phyloP scores from a whole-genome alignment of 1,140 invertebrate species.

The Aricia agestis region DNA sequence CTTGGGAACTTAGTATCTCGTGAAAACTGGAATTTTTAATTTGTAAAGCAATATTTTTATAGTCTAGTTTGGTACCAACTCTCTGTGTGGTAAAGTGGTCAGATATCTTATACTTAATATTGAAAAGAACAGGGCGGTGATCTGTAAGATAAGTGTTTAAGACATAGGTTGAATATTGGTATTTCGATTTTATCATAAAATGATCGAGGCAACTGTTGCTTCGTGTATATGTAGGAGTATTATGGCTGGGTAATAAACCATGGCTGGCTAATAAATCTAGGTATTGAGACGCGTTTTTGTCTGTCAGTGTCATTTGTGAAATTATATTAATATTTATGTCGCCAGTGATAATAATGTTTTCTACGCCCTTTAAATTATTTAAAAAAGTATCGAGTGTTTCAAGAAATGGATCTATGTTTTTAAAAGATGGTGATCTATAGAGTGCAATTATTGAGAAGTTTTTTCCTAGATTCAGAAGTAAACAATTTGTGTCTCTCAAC shows the following conservation, averaged over 20 bases:
- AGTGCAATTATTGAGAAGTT: constrained; percentile 11
- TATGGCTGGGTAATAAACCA: constrained; percentile 17
- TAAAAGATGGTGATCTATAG: constrained; percentile 20
- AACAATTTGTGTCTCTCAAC: constrained; percentile 2
- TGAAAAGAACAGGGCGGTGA: background rate
- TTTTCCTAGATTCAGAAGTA: constrained; percentile 1
- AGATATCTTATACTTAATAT: background rate
- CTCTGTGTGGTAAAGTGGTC: background rate
- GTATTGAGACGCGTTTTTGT: constrained; percentile 8
- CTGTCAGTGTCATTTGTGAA: background rate
- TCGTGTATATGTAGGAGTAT: background rate
- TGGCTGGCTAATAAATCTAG: constrained; percentile 17
- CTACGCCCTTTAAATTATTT: background rate
- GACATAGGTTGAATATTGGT: constrained; percentile 5
- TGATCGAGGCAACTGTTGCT: constrained; percentile 13
- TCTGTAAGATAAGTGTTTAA: constrained; percentile 14
- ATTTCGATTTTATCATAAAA: constrained; percentile 15
- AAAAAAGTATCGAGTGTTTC: constrained; percentile 2
- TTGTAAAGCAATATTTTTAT: background rate
- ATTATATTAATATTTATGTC: constrained; percentile 23
- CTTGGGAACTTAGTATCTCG: background rate
- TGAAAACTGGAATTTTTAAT: constrained; percentile 3
- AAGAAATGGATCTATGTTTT: constrained; percentile 10
- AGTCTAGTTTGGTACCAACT: background rate
- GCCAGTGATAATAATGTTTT: background rate